phyloP scores from a whole-genome alignment of 2,797 vertebrate species.

The Aselliscus stoliczkanus region DNA sequence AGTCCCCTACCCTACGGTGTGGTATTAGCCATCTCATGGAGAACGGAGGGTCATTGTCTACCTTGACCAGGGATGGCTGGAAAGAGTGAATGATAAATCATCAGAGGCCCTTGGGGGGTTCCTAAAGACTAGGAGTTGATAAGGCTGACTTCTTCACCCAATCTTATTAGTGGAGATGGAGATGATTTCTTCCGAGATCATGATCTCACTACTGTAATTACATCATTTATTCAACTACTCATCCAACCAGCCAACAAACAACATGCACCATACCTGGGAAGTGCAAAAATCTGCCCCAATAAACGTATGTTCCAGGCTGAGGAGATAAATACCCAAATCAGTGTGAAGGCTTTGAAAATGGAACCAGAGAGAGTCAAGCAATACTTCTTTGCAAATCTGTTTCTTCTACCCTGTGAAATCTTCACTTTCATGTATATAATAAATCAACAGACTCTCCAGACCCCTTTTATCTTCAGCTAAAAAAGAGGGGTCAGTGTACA shows the following conservation, averaged over 20 bases:
- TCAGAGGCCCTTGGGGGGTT: not conserved
- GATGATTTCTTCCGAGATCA: not conserved
- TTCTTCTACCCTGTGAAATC: not conserved
- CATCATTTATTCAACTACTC: constrained; percentile 7
- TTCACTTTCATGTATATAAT: not conserved
- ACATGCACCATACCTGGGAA: not conserved
- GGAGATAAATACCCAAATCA: not conserved
- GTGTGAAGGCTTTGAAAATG: not conserved
- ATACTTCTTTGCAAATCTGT: not conserved
- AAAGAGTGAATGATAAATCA: not conserved
- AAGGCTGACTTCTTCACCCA: not conserved
- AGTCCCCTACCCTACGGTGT: not conserved
- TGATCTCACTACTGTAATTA: not conserved
- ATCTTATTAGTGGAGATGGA: not conserved
- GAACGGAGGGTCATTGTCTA: not conserved
- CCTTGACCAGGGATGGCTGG: not conserved
- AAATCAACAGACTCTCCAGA: not conserved
- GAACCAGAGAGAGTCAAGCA: not conserved
- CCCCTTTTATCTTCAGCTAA: not conserved
- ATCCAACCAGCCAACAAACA: not conserved
- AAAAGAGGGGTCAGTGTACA: not conserved
- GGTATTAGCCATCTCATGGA: not conserved
- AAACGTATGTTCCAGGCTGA: not conserved
- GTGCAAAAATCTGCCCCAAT: not conserved
- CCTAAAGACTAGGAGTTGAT: not conserved